phyloP scores from a whole-genome alignment of 2,113 vertebrate genomes.

The Chrysemys picta region DNA sequence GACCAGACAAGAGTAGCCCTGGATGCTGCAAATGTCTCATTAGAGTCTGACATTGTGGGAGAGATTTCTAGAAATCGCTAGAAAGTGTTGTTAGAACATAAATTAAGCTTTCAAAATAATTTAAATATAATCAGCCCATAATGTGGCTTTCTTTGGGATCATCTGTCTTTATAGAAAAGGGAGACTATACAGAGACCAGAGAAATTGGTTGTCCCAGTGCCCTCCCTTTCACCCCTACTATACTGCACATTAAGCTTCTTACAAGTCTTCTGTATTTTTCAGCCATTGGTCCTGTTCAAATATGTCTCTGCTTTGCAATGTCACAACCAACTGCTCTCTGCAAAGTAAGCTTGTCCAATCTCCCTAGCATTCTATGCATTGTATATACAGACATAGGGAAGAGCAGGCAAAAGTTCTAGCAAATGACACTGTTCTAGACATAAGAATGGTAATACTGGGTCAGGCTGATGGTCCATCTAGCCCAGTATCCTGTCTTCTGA shows the following conservation, averaged over 20 bases:
- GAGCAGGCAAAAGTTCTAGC: neutral
- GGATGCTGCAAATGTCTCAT: slow-evolving; percentile 2
- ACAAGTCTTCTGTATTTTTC: slow-evolving; percentile 49
- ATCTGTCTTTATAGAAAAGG: slow-evolving; percentile 41
- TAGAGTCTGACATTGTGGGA: neutral
- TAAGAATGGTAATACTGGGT: neutral
- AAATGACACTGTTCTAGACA: neutral
- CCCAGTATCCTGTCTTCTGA: neutral
- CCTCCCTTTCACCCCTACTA: slow-evolving; percentile 62
- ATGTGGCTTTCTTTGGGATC: slow-evolving; percentile 42
- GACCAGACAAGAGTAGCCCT: neutral
- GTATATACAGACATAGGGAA: neutral
- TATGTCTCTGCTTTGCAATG: neutral
- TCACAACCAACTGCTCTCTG: neutral
- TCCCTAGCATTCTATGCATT: neutral
- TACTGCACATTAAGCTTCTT: slow-evolving; percentile 67
- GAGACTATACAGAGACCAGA: slow-evolving; percentile 21
- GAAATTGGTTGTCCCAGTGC: slow-evolving; percentile 55
- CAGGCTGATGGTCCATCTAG: neutral
- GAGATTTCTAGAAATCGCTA: slow-evolving; percentile 15
- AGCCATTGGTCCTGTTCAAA: slow-evolving; percentile 46
- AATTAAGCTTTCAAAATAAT: slow-evolving; percentile 63
- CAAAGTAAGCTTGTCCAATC: neutral
- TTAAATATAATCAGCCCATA: slow-evolving; percentile 24
- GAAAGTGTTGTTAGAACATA: slow-evolving; percentile 28